Evolutionary conservation across 2,888 invertebrate species (phyloP).

Genomic region (Trachelus stipa): DNA sequence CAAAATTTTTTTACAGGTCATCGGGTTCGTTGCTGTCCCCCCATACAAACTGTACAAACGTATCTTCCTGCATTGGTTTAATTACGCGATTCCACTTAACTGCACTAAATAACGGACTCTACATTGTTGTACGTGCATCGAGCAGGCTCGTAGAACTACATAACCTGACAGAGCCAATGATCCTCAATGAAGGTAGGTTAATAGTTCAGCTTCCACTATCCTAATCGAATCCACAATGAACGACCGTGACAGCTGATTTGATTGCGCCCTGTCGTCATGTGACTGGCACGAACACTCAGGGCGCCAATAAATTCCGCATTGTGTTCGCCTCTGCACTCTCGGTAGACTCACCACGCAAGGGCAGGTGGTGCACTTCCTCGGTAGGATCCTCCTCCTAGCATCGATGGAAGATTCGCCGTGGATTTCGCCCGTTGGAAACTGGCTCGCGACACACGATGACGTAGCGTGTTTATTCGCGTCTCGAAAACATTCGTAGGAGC

Average conservation of each 20-base stretch:
- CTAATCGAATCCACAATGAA: background rate
- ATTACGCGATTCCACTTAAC: background rate
- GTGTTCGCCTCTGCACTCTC: background rate
- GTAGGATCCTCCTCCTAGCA: background rate
- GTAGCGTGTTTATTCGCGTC: background rate
- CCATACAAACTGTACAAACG: background rate
- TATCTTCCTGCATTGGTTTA: background rate
- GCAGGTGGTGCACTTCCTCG: background rate
- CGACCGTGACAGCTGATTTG: background rate
- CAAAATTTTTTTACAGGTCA: background rate
- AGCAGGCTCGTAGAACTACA: background rate
- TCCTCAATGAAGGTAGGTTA: background rate
- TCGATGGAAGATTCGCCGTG: background rate
- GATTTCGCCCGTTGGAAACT: background rate
- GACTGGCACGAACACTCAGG: background rate
- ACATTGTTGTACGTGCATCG: background rate
- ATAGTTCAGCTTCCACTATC: background rate
- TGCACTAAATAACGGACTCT: background rate
- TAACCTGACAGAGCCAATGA: background rate
- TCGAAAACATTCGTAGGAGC: background rate
- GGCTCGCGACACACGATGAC: background rate
- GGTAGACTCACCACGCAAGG: background rate
- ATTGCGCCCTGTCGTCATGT: background rate
- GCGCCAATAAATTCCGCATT: background rate
- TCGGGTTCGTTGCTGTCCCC: background rate